phyloP scores from a whole-genome alignment of 1,140 invertebrate species.

The Zophobas atratus region DNA sequence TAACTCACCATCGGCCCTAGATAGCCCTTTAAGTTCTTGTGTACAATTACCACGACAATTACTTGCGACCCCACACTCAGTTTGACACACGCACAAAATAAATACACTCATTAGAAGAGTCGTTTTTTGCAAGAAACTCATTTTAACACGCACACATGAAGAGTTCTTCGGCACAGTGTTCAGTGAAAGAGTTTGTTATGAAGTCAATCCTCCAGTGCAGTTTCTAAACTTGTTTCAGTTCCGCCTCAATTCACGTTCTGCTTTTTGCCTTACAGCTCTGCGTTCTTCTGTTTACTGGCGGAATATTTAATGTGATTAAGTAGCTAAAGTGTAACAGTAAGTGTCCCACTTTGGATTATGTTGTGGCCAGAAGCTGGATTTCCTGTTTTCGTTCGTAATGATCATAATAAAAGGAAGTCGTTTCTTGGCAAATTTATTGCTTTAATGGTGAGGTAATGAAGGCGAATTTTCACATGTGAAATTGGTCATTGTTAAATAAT shows the following conservation, averaged over 20 bases:
- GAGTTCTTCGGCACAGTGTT: too few species aligned
- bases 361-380: too few species aligned
- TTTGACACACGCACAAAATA: constrained; percentile 7
- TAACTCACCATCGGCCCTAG: constrained; percentile 11
- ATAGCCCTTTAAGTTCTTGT: constrained; percentile 3
- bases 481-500: too few species aligned
- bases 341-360: background rate
- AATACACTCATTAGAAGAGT: constrained; percentile 11
- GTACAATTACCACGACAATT: background rate
- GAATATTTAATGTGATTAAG: constrained; percentile 32
- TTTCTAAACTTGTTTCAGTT: constrained; percentile 11
- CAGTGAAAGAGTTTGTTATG: constrained; percentile 8
- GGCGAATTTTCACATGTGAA: too few species aligned
- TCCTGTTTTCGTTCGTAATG: too few species aligned
- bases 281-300: constrained; percentile 1
- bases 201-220: constrained; percentile 14
- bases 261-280: constrained; percentile 13
- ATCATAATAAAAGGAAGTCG: too few species aligned
- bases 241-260: constrained; percentile 6
- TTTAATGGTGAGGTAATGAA: too few species aligned
- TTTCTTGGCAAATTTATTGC: too few species aligned
- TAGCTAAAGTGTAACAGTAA: constrained; percentile 18
- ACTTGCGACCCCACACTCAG: constrained; percentile 1
- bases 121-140: constrained; percentile 8
- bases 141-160: constrained; percentile 15